Percentiles rank a stretch among this genome's conserved stretches.
phyloP scores from a whole-genome alignment of 2,888 invertebrate genomes.

The Theretra japonica region DNA sequence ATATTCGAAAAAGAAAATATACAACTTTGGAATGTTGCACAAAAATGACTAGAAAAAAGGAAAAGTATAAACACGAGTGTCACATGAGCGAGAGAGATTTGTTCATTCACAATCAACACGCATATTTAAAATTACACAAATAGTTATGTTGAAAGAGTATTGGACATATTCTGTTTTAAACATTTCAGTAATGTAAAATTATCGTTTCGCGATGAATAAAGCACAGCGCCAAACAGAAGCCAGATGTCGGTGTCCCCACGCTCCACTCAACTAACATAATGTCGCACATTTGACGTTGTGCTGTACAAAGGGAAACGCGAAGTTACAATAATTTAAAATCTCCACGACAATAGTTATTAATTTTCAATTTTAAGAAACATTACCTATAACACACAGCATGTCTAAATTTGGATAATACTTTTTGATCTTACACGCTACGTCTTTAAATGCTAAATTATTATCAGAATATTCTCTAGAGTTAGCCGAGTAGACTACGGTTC shows the following conservation, averaged over 20 bases:
- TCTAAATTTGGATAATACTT: conserved; percentile 84
- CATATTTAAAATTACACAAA: conserved; percentile 46
- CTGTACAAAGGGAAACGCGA: conserved; percentile 48
- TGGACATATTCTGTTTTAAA: conserved; percentile 50
- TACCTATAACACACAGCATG: conserved; percentile 77
- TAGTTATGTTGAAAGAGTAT: conserved; percentile 47
- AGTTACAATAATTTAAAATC: conserved; percentile 50
- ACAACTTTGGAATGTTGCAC: conserved; percentile 80
- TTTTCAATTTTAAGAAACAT: conserved; percentile 69
- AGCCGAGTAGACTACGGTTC: conserved; percentile 70
- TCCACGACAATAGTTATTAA: conserved; percentile 62
- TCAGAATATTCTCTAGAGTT: conserved; percentile 74
- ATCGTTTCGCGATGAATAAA: conserved; percentile 43
- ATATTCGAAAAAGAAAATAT: conserved; percentile 63
- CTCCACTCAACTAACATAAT: conserved; percentile 26
- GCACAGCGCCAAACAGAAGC: conserved; percentile 55
- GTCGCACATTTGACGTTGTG: conserved; percentile 51
- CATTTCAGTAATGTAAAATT: conserved; percentile 40
- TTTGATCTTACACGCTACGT: conserved; percentile 75
- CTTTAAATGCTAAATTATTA: conserved; percentile 79
- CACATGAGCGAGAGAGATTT: conserved; percentile 69
- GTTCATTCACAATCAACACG: conserved; percentile 51
- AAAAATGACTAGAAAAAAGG: conserved; percentile 79
- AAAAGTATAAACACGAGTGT: conserved; percentile 56
- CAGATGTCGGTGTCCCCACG: neutral